Evolutionary conservation across 2,888 invertebrate genomes (phyloP), one percentile per base, ranked within the genome.

Genomic region (Merodon equestris): DNA sequence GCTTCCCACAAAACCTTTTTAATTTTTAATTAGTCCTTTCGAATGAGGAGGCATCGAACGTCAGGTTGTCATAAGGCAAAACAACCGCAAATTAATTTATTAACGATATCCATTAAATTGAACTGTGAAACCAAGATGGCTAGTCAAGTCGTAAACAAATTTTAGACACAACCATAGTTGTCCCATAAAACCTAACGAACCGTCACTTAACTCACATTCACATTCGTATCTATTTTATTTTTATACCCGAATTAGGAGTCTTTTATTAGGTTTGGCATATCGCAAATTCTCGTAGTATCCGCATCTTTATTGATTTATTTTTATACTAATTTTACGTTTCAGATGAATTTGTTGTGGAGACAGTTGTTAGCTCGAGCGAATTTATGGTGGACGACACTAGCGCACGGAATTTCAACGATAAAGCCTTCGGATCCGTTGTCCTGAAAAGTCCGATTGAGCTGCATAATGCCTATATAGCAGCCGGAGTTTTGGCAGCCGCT

Each of bases 401-500:
- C 84, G 86, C 88, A 72, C 85, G 88, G 84, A 88, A 87, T 85
- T 89, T 88, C 85, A 88, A 86, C 84, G 89, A 89, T 83, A 89
- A 86, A 89, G 87, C 88, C 82, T 89, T 89, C 81, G 87, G 87
- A 84, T 85, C 87, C 82, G 87, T 86, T 82, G 86, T 86, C 77
- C 86, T 88, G 81, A 88, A 89, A 84, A 90, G 91, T 84, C 90
- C 89, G 56, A 89, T 92, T 86, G 92, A 92, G 79, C 89, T 93
- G 64, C 94, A 94, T 89, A 94, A 94, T 88, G 92, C 94, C 84
- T 94, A 94, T 89, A 93, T 95, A 84, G 94, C 94, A 9, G 94
- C 93, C 19, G 94, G 94, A 58, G 94, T 94, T 9, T 91, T 95
- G 77, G 93, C 93, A 42, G 93, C 93, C 48, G 94, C 94, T 60